Evolutionary conservation across 2,113 vertebrate species (phyloP), one percentile per base, ranked within the genome.

Genomic region (Amphiprion percula): DNA sequence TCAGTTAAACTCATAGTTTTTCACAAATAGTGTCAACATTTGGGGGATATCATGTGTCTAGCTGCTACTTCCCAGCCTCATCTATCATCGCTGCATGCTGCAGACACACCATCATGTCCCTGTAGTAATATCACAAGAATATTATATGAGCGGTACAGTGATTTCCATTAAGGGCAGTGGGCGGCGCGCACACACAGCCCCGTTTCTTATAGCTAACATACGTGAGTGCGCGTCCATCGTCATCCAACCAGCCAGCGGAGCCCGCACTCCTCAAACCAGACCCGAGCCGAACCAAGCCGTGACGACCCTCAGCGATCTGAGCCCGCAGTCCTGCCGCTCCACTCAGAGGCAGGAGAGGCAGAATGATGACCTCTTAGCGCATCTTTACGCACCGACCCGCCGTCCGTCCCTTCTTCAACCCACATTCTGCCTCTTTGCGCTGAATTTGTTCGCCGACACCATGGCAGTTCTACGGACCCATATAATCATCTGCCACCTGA

Each of bases 171-270:
- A 74, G 77, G 64, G 77, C 89, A 75, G 89, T 91, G 92, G 92
- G 92, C 78, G 92, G 92, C 83, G 92, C 93, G 87, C 88, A n/a
- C 85, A 52, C 77, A 21, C 82, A 52, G 47, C 56, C 39, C 23
- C 56, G 33, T 76, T 69, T 84, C 82, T 33, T 47, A 24, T 21
- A 53, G 70, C 59, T 50, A 1, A 61, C 41, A 6, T 12, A 59
- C 72, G 64, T 4, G 33, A 70, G 71, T 44, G 83, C 82, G 74
- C 67, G 82, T 77, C 78, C 24, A 4, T 47, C 66, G 62, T 62
- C 87, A 67, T 37, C 73, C 74, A 67, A 33, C 68, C 74, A 81
- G 75, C 73, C 64, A 10, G 44, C 65, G 46, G 33, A 73, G 66
- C 77, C 80, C 41, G 73, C 79, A 47, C 70, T 71, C 67, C 58